These are phyloP conservation scores for Odontesthes bonariensis DNA, from an alignment of 2,113 vertebrate species.

Conservation along the genomic window DNA sequence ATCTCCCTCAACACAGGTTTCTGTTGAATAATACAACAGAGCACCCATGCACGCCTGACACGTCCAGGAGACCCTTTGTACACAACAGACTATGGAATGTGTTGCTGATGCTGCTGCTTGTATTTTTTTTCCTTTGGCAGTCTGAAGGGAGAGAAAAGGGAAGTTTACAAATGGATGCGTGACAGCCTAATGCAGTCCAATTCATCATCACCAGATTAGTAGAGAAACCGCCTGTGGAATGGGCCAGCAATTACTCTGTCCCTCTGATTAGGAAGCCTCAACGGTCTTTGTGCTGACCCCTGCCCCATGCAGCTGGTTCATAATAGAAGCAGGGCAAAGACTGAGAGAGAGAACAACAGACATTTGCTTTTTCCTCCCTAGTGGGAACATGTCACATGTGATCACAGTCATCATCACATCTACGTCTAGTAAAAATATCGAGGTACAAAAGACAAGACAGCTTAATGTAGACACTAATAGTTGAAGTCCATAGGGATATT, in stretches of 20 bases:
- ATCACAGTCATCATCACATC: constrained; percentile 67
- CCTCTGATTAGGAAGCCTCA: constrained; percentile 65
- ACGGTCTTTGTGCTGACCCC: constrained; percentile 66
- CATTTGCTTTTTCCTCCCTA: constrained; percentile 69
- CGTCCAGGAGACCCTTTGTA: constrained; percentile 62
- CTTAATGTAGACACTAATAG: constrained; percentile 31
- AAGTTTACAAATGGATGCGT: constrained; percentile 40
- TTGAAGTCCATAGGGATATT: constrained; percentile 18
- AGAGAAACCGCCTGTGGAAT: constrained; percentile 58
- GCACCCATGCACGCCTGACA: constrained; percentile 66
- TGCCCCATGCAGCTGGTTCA: constrained; percentile 73
- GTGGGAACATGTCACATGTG: constrained; percentile 70
- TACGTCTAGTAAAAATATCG: constrained; percentile 42
- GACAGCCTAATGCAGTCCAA: constrained; percentile 39
- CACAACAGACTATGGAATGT: constrained; percentile 68
- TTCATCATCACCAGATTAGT: constrained; percentile 63
- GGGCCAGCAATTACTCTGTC: constrained; percentile 57
- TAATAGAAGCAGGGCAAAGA: constrained; percentile 65
- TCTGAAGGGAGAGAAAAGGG: constrained; percentile 27
- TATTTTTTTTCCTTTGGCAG: constrained; percentile 33
- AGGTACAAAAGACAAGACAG: constrained; percentile 24
- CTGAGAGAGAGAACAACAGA: constrained; percentile 66
- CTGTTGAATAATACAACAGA: constrained; percentile 81
- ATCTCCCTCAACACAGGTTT: constrained; percentile 77
- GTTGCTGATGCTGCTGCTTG: constrained; percentile 51